Conservation (phyloP, 1,140 invertebrate species). For the Heliconius himera region DNA sequence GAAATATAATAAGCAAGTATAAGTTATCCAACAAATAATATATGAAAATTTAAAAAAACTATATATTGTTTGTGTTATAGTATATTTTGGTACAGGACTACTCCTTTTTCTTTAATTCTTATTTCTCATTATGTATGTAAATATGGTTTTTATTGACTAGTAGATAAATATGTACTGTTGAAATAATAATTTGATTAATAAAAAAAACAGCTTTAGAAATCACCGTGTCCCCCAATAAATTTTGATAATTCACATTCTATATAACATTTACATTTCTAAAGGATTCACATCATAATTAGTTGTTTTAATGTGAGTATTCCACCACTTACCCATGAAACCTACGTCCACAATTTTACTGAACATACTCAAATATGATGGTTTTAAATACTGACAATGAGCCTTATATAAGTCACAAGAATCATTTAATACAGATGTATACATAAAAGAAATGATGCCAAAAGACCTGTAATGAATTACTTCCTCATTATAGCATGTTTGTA, state of each 20-base stretch:
- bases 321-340: constrained; percentile 89
- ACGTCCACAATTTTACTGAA: constrained; percentile 88
- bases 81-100: no score
- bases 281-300: constrained; percentile 89
- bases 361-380: constrained; percentile 84
- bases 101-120: no score
- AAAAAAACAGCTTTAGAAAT: no score
- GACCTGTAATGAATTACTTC: constrained; percentile 85
- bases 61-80: no score
- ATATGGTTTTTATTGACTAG: no score
- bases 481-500: constrained; percentile 86
- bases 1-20: no score
- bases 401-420: constrained; percentile 86
- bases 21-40: no score
- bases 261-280: constrained; percentile 31
- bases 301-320: constrained; percentile 87
- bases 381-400: constrained; percentile 87
- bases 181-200: no score
- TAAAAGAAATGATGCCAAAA: constrained; percentile 82
- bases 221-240: no score
- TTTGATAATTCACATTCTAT: not conserved
- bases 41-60: no score
- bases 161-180: no score
- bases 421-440: constrained; percentile 88
- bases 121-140: no score